phyloP scores from a whole-genome alignment of 2,888 invertebrate genomes.

The Junonia oenone region DNA sequence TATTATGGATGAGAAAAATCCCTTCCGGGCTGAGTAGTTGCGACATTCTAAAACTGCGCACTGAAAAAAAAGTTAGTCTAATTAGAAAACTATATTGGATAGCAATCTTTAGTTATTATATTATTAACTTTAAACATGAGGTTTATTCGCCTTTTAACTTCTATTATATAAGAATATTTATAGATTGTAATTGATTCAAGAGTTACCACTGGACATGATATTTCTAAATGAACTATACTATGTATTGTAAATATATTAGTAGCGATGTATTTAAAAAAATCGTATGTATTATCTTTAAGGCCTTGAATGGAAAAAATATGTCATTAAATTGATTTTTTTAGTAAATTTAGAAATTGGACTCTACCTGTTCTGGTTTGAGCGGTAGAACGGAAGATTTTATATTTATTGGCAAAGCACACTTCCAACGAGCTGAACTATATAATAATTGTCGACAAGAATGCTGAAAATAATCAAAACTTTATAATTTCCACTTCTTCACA shows the following conservation, averaged over 20 bases:
- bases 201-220: neutral
- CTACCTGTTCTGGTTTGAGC: constrained; percentile 60
- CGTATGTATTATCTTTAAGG: neutral
- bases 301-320: neutral
- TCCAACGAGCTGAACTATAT: constrained; percentile 68
- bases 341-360: neutral
- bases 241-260: neutral
- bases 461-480: constrained; percentile 46
- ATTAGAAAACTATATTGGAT: too few species aligned
- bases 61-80: constrained; percentile 35
- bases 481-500: constrained; percentile 35
- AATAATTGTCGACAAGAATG: constrained; percentile 70
- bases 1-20: constrained; percentile 92
- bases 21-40: constrained; percentile 68
- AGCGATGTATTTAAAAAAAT: neutral
- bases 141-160: neutral
- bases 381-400: constrained; percentile 52
- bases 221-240: neutral
- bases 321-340: neutral
- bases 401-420: constrained; percentile 57
- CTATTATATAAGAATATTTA: neutral
- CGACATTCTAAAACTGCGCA: constrained; percentile 59
- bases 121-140: too few species aligned
- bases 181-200: neutral
- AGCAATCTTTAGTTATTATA: too few species aligned